These are phyloP conservation scores for Idaea biselata DNA, from an alignment of 2,888 invertebrate genomes.

Conservation along the genomic window DNA sequence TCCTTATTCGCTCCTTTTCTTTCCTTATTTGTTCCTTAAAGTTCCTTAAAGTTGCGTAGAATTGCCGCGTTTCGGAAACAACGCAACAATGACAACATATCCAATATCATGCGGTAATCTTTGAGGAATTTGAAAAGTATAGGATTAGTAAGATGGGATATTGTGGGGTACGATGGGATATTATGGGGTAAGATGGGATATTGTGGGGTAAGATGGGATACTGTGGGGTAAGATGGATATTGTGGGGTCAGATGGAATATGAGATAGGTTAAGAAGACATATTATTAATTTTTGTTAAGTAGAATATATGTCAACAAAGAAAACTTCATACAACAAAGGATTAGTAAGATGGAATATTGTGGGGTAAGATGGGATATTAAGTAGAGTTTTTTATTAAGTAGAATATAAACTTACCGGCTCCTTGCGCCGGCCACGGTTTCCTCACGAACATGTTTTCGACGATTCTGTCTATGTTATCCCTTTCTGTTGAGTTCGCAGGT, in stretches of 20 bases:
- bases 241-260: too few relatives aligned
- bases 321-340: too few relatives aligned
- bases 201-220: too few relatives aligned
- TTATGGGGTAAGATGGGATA: too few relatives aligned
- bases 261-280: too few relatives aligned
- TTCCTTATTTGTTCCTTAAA: not conserved
- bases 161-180: too few relatives aligned
- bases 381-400: too few relatives aligned
- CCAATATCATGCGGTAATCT: slow-evolving; percentile 49
- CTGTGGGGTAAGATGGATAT: too few relatives aligned
- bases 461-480: slow-evolving; percentile 83
- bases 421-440: slow-evolving; percentile 76
- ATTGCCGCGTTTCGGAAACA: slow-evolving; percentile 39
- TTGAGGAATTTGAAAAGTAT: slow-evolving; percentile 17
- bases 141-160: not conserved
- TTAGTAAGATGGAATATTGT: too few relatives aligned
- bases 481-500: slow-evolving; percentile 66
- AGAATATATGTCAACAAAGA: too few relatives aligned
- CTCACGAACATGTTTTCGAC: slow-evolving; percentile 84
- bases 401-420: slow-evolving; percentile 48
- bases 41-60: slow-evolving; percentile 14
- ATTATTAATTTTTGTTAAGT: too few relatives aligned
- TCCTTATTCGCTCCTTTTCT: not conserved
- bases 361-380: too few relatives aligned
- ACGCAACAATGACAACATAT: slow-evolving; percentile 38